Conservation (phyloP, 2,797 vertebrate genomes). For the Eulemur rubriventer region DNA sequence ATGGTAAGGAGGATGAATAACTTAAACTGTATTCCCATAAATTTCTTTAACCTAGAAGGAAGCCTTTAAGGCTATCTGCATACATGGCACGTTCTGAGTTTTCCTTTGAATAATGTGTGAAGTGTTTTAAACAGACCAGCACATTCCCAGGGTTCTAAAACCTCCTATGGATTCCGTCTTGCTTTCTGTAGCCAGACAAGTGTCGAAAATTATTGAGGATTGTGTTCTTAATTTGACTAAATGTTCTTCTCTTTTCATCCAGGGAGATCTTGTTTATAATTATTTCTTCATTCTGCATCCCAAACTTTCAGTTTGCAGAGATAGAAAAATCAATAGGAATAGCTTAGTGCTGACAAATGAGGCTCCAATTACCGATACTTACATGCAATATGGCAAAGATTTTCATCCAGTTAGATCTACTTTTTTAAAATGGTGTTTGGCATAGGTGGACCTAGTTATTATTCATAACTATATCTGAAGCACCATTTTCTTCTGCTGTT, state of each 20-base stretch:
- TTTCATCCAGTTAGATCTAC: slow-evolving; percentile 8
- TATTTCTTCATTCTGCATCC: slow-evolving; percentile 63
- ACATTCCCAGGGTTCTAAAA: slow-evolving; percentile 23
- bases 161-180: neutral
- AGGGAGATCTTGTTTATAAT: slow-evolving; percentile 60
- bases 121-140: slow-evolving; percentile 50
- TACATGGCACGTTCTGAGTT: slow-evolving; percentile 3
- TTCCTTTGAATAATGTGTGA: slow-evolving; percentile 39
- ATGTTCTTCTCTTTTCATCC: slow-evolving; percentile 37
- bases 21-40: neutral
- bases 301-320: slow-evolving; percentile 50
- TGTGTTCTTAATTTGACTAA: slow-evolving; percentile 62
- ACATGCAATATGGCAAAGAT: neutral
- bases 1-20: slow-evolving; percentile 30
- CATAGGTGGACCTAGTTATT: slow-evolving; percentile 10
- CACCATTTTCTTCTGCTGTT: slow-evolving; percentile 14
- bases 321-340: slow-evolving; percentile 72
- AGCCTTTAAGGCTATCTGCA: slow-evolving; percentile 31
- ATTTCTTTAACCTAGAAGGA: slow-evolving; percentile 46
- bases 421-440: slow-evolving; percentile 21
- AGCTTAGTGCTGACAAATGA: slow-evolving; percentile 61
- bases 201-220: slow-evolving; percentile 27
- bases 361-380: slow-evolving; percentile 33
- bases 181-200: slow-evolving; percentile 47
- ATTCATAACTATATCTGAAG: neutral